Base-by-base conservation (phyloP, 2,888 invertebrate genomes). In the Deilephila porcellus region DNA sequence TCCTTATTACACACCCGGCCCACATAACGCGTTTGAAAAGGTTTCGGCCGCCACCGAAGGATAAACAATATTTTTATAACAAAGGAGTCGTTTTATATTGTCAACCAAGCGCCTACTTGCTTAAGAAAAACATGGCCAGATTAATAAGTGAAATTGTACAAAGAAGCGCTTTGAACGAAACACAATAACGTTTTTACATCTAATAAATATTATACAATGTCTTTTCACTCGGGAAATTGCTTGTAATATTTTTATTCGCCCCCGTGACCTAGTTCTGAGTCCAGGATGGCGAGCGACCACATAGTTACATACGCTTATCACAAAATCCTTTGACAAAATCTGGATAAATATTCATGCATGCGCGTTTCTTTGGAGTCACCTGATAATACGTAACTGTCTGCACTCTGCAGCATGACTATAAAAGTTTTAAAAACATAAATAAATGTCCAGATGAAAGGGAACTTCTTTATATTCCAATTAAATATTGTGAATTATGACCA, bases 1-100 rank as follows among this genome's bases (percentile, higher is more conserved):
- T 52, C 25, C 52, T 67, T 64, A 64, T 45, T 67, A 25, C 52
- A 25, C 4, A 32, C 25, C 52, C 52, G 45, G 20, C 25, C 25
- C 2, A 45, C 67, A 45, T 14, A 11, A 37, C n/a, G 45, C 25
- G 53, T 56, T 56, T 56, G 53, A 56, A 52, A 45, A 67, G 67
- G 52, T 67, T 67, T 52, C 67, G 73, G 73, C 53, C 32, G 52
- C 32, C 32, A 37, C n/a, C 59, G 70, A 73, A 74, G 74, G 59
- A 77, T 78, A 74, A 76, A 72, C 70, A 73, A 74, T 74, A 73
- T 77, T 77, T 73, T 79, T 75, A 71, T 72, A 74, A 52, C 19
- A 53, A 72, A 67, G 67, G 45, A 67, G 67, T 25, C 67, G 20
- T 52, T 63, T 67, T 52, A 64, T 64, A 67, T 67, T 25, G 64